Base-by-base conservation (phyloP, 2,888 invertebrate species). In the Drosophila borborema region DNA sequence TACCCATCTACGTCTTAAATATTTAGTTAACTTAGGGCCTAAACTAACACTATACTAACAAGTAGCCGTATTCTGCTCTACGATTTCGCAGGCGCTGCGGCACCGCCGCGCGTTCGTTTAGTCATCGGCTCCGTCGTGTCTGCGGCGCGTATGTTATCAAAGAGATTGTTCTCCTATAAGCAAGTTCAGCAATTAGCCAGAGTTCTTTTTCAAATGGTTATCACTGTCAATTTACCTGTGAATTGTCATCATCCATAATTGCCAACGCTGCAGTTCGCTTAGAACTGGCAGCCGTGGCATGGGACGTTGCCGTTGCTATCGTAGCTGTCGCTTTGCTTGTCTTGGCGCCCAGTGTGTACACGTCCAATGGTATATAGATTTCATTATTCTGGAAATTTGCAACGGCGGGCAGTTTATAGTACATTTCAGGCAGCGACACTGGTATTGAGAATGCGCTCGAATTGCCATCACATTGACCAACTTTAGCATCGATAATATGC, bases 371-470 rank as follows among this genome's bases (percentile, higher is more conserved):
- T 89, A 98, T 94, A 94, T 97, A 98, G 55, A 96, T 95, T 81
- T 96, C 94, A 61, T 95, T 95, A 92, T 98, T 98, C 80, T 95
- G 94, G 92, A 96, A 96, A 92, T 94, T 94, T 46, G 96, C 95
- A 2, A 95, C 95, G 91, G 96, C 96, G 77, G 96, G 95, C 89
- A 96, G 95, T 90, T 96, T 95, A 94, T 97, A 98, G 94, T 97
- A 97, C 97, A 98, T 98, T 59, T 96, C 95, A 74, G 98, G 98
- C 92, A 98, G 96, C 91, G 97, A 95, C 62, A 97, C 96, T 92
- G 98, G 97, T 48, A 96, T 95, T 9, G 97, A 96, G 92, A 97
- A 97, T 91, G 98, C 98, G 92, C 97, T 97, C 94, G 97, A 94
- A 71, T 78, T 79, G 59, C 73, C 81, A 91, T 98, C 98, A 94